Base-by-base conservation (phyloP, 2,113 vertebrate species). In the Lamprotornis superbus region DNA sequence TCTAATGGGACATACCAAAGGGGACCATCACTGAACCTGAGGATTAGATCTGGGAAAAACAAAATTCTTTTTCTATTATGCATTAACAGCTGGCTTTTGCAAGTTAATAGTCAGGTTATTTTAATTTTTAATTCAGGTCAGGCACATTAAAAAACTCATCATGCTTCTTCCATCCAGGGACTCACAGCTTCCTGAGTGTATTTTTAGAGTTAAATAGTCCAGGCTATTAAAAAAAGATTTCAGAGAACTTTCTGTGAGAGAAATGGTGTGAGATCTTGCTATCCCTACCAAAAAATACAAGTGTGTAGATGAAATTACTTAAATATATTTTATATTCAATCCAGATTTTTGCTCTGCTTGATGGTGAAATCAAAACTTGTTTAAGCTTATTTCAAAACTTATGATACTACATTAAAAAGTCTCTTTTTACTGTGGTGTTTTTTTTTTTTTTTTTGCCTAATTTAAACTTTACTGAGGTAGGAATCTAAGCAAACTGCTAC, bases 41-140 rank as follows among this genome's bases (percentile, higher is more conserved):
- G 91, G 83, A 93, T 86, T 85, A 97, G 95, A 83, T 88, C 74
- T 95, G 95, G 94, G 89, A 96, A 97, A 96, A 97, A 97, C 91
- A 97, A 97, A 97, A 97, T 97, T 97, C 75, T 97, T 97, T 97
- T 94, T 95, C 86, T 94, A 88, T 97, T 98, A 96, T 96, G 94
- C 94, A 95, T 70, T 91, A 97, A 95, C 95, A 97, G 93, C 92
- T 97, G 96, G 55, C 37, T 95, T 95, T 90, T 85, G 75, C 93
- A 96, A 97, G 63, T 80, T 83, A 94, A 87, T 42, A 86, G 63
- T 97, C 94, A 96, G 93, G 90, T 97, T 95, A 91, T 42, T 94
- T 91, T 16, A 82, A 94, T 91, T 95, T 91, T 90, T 69, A 80
- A 65, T 83, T 93, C 85, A 93, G 82, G 59, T 96, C 94, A 83